Evolutionary conservation across 2,113 vertebrate genomes (phyloP), one percentile per base, ranked within the genome.

Genomic region (Nyctereutes procyonoides): DNA sequence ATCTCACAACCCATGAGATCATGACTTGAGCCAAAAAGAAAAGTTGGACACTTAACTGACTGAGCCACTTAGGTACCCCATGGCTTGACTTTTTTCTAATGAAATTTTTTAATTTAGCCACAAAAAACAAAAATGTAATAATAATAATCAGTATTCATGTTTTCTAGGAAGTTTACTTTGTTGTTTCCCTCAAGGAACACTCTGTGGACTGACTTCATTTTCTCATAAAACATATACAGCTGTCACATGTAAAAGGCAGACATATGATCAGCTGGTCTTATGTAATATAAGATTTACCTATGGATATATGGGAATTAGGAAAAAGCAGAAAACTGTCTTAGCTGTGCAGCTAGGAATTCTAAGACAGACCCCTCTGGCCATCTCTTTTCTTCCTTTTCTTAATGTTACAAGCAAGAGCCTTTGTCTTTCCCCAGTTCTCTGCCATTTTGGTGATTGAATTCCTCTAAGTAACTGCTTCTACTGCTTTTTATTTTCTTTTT

Each of bases 261-360:
- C 0, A 12, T 13, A 60, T 4, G 2, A 16, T 4, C 14, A 60
- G 17, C 0, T 9, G 58, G n/a, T 28, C 19, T 80, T 28, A 28
- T 22, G 2, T 11, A 88, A 55, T 48, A 9, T 15, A 22, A 2
- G 3, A 17, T n/a, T 56, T 86, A 38, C 3, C 1, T 4, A 51
- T 30, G 5, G 0, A 19, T 51, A 19, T 26, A 0, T 28, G 12
- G 0, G 19, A 73, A 91, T 94, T 85, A 71, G 88, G 16, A 5
- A 81, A 63, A 77, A 32, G 5, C 1, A 88, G 38, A 22, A 84
- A 69, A 55, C 8, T 22, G 0, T 28, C 15, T 73, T 63, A 32
- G 19, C 0, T 6, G 7, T 24, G 12, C 26, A 58, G 16, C 8
- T 24, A 76, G 5, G 10, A 48, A 17, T 84, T 84, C 51, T 51